phyloP scores from a whole-genome alignment of 2,888 invertebrate species.

The Altica lythri region DNA sequence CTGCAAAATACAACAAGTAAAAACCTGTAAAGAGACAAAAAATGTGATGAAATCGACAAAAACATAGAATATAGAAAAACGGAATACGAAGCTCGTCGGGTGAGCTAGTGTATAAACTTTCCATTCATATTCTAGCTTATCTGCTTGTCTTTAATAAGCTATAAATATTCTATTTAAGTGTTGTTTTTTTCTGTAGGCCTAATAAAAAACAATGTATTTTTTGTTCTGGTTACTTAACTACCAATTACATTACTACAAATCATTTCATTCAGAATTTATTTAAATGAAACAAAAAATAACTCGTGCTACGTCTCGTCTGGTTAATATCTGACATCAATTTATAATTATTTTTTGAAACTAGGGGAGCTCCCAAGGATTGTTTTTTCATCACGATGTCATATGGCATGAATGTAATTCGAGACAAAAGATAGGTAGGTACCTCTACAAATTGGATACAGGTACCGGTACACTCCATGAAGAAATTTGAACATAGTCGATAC shows the following conservation, averaged over 20 bases:
- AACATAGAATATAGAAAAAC: too few species aligned
- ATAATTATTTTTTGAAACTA: constrained; percentile 20
- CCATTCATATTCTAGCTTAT: too few species aligned
- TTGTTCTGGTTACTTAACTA: constrained; percentile 8
- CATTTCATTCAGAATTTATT: constrained; percentile 20
- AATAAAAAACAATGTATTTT: too few species aligned
- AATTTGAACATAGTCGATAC: too few species aligned
- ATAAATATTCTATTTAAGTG: too few species aligned
- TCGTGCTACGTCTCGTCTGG: constrained; percentile 27
- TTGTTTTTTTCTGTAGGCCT: too few species aligned
- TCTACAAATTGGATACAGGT: constrained; percentile 35
- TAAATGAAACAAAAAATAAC: constrained; percentile 17
- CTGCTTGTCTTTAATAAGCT: too few species aligned
- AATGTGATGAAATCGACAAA: too few species aligned
- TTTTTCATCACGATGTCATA: constrained; percentile 36
- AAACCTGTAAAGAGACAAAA: too few species aligned
- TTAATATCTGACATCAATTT: constrained; percentile 17
- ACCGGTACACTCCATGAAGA: constrained; percentile 26
- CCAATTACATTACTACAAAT: constrained; percentile 13
- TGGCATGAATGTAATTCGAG: constrained; percentile 41
- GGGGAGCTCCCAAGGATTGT: constrained; percentile 18
- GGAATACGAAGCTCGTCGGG: too few species aligned
- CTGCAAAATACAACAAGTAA: too few species aligned
- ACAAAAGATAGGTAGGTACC: constrained; percentile 26
- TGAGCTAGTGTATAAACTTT: too few species aligned